Percentiles rank a stretch among this genome's conserved stretches.
phyloP scores from a whole-genome alignment of 2,113 vertebrate genomes.

The Glaucomys volans region DNA sequence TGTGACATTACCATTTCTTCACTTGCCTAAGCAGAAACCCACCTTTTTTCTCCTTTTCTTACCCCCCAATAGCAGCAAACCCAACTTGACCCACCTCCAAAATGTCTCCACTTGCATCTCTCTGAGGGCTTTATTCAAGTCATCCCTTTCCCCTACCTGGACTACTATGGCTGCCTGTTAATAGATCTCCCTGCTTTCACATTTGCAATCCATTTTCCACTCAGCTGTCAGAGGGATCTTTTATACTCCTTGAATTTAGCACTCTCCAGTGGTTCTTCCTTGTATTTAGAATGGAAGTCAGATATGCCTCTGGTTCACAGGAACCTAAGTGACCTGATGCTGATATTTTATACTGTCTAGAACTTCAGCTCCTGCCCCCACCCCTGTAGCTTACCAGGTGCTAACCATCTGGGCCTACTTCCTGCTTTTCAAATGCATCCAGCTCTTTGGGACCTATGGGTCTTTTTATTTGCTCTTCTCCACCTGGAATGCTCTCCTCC shows the following conservation, averaged over 20 bases:
- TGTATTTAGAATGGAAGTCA: background rate
- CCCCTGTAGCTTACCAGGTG: accelerated
- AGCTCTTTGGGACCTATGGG: background rate
- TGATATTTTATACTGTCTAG: background rate
- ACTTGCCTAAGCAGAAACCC: background rate
- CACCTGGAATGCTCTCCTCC: background rate
- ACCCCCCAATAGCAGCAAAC: background rate
- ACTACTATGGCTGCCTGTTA: background rate
- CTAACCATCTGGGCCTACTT: background rate
- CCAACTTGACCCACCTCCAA: background rate
- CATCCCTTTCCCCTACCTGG: background rate
- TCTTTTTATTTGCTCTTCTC: background rate
- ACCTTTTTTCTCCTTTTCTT: slow-evolving; percentile 8
- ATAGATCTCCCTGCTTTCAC: background rate
- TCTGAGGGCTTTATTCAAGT: background rate
- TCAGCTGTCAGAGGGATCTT: background rate
- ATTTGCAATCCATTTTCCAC: background rate
- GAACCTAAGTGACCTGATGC: background rate
- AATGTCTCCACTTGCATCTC: background rate
- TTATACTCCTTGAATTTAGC: background rate
- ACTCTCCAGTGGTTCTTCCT: background rate
- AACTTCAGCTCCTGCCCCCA: background rate
- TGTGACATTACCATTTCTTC: background rate
- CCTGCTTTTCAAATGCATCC: background rate
- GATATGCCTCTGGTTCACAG: background rate